A percentile compares a stretch with the other conserved stretches of the same genome.
These are phyloP conservation scores for Amazona finschi DNA, from an alignment of 2,797 vertebrate genomes.

Conservation along the genomic window DNA sequence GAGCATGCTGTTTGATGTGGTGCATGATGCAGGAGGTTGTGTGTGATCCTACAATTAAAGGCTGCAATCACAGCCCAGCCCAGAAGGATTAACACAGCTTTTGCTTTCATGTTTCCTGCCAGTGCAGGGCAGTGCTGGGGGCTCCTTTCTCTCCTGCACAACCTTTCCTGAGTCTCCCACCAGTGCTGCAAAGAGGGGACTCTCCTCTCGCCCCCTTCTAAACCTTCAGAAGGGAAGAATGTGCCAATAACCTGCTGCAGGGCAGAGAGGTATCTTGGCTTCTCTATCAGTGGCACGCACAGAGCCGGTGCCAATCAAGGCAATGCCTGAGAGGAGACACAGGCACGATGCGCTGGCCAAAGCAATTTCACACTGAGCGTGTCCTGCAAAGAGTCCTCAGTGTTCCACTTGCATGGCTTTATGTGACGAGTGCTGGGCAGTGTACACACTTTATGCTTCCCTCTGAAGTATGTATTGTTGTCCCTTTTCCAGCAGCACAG, in stretches of 20 bases:
- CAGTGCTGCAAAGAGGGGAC: neutral
- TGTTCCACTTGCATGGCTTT: neutral
- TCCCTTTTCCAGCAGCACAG: neutral
- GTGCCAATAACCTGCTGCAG: neutral
- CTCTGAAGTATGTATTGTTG: neutral
- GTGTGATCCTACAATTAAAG: constrained; percentile 3
- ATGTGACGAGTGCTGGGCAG: neutral
- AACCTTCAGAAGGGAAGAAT: neutral
- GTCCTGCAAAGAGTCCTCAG: neutral
- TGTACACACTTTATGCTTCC: neutral
- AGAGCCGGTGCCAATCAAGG: neutral
- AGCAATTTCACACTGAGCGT: neutral
- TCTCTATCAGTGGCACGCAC: neutral
- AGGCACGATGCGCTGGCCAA: neutral
- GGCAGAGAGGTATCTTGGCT: neutral
- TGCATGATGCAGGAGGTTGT: neutral
- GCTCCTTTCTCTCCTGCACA: neutral
- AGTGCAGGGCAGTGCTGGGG: neutral
- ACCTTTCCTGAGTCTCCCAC: neutral
- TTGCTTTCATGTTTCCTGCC: neutral
- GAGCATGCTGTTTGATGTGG: neutral
- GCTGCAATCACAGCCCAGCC: neutral
- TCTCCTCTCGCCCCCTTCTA: neutral
- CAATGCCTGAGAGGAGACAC: neutral
- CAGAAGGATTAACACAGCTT: neutral